Evolutionary conservation across 2,113 vertebrate genomes (phyloP), one percentile per base, ranked within the genome.

Genomic region (Tetrax tetrax): DNA sequence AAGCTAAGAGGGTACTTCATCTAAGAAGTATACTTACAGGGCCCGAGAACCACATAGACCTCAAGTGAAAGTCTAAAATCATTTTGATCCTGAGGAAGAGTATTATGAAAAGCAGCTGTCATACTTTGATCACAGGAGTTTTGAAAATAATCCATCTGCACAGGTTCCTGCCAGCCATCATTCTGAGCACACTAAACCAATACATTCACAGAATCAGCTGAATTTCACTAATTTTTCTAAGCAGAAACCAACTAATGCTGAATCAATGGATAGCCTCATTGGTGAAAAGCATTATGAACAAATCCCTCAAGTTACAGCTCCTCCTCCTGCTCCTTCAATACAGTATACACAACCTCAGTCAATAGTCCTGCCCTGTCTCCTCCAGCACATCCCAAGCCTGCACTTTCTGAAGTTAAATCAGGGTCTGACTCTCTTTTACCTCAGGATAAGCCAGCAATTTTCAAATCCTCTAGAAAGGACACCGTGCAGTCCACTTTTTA

Each of bases 81-180:
- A 98, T 96, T 98, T 98, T 12, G 98, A 99, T 92, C 98, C 98
- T 4, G 98, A 99, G 72, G 99, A 99, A 92, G 98, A 98, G 56
- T 99, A 98, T 82, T 99, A 98, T 83, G 97, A 98, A 90, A 99
- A 99, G 88, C 99, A 99, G 96, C 97, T 99, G 63, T 99, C 98
- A 12, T 98, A 98, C 96, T 99, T 99, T 74, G 98, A 99, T 94
- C 97, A 96, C 17, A 97, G 98, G 47, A 98, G 97, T 95, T 99
- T 98, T 59, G 99, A 99, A 86, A 98, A 96, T 95, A 99, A 99
- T 92, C 95, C 97, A 7, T 87, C 96, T 64, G n/a, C 96, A 25
- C 98, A 98, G 63, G 74, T 98, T 65, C 96, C 98, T 94, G 89
- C 98, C 78, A 98, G 97, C 90, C 98, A 98, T 86, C 98, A 98